A percentile compares a stretch with the other conserved stretches of the same genome.
Conservation (phyloP, 1,140 invertebrate species). For the Solenopsis fugax region DNA sequence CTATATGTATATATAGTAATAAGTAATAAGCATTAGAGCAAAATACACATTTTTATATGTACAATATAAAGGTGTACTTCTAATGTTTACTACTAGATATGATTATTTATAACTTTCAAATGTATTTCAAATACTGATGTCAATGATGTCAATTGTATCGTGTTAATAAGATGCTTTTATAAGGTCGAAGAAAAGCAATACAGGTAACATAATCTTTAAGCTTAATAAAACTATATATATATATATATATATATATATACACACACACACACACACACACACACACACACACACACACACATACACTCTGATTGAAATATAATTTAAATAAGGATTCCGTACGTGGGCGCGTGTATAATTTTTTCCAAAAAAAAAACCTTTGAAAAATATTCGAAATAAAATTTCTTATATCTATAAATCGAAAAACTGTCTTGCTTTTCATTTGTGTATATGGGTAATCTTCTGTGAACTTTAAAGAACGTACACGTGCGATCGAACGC, state of each 20-base stretch:
- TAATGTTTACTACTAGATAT: background rate
- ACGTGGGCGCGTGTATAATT: no score
- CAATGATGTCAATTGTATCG: background rate
- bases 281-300: no score
- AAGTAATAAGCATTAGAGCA: no score
- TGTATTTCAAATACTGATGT: conserved; percentile 24
- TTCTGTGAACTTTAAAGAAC: conserved; percentile 26
- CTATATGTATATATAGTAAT: no score
- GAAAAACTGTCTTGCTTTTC: conserved; percentile 13
- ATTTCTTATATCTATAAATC: background rate
- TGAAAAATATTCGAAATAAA: background rate
- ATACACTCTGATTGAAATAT: background rate
- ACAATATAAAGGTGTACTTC: background rate
- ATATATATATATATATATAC: no score
- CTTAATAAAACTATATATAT: background rate
- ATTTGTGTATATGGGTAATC: conserved; percentile 1
- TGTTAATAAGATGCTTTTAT: conserved; percentile 14
- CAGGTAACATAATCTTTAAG: no score
- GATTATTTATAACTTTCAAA: conserved; percentile 25
- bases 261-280: no score
- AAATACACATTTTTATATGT: no score
- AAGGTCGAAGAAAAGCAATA: conserved; percentile 17
- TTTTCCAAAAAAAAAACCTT: background rate
- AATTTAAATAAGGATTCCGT: background rate
- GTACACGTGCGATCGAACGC: conserved; percentile 16